Conservation (phyloP, 2,113 vertebrate genomes). For the Cyphomyrus plagiostoma region DNA sequence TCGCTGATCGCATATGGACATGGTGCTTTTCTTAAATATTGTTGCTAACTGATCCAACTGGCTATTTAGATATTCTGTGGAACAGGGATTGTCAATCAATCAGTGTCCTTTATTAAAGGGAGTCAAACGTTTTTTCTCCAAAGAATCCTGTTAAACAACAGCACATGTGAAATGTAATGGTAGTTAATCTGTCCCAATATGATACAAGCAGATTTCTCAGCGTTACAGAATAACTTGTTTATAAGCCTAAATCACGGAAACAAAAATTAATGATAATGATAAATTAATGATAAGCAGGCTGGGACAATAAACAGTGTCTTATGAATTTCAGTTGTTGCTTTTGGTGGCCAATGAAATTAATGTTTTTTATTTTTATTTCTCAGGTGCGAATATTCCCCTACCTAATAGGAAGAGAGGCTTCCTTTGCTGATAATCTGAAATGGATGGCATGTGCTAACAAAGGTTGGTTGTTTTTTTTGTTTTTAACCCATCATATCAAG, state of each 20-base stretch:
- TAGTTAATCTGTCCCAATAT: neutral
- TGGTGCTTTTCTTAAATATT: neutral
- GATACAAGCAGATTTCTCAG: neutral
- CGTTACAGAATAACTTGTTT: neutral
- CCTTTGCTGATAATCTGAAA: constrained; percentile 88
- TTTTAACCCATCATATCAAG: constrained; percentile 31
- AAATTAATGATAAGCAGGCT: neutral
- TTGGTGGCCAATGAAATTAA: neutral
- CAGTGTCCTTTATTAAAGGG: neutral
- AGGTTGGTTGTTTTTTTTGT: constrained; percentile 65
- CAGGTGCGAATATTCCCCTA: constrained; percentile 70
- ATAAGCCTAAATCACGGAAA: neutral
- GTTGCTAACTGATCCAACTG: neutral
- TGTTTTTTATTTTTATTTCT: constrained; percentile 22
- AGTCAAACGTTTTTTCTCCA: neutral
- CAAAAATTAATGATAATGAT: neutral
- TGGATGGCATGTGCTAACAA: constrained; percentile 99
- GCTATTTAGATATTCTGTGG: neutral
- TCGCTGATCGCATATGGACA: neutral
- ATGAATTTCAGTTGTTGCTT: neutral
- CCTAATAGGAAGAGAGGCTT: constrained; percentile 73
- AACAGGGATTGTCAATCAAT: neutral
- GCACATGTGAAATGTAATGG: neutral
- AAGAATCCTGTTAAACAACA: neutral
- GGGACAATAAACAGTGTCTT: neutral